phyloP scores from a whole-genome alignment of 2,113 vertebrate species.

The Notarius lentiginosus region DNA sequence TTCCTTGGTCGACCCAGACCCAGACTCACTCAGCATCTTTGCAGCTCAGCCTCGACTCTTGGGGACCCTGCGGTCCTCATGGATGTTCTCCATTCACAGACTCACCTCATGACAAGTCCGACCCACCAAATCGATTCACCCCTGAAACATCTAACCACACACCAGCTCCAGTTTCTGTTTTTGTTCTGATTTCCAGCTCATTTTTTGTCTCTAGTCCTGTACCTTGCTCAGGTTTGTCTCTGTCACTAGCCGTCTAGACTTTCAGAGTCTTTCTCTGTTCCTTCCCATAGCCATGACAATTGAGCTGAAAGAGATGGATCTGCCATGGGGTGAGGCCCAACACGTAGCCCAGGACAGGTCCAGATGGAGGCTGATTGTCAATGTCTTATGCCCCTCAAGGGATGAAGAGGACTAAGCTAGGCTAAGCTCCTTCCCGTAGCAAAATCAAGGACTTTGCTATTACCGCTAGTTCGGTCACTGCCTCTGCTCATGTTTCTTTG shows the following conservation, averaged over 20 bases:
- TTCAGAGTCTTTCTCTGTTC: background rate
- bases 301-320: no score
- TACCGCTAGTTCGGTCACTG: background rate
- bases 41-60: background rate
- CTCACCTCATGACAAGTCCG: background rate
- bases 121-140: no score
- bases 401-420: no score
- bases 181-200: background rate
- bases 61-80: background rate
- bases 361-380: no score
- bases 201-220: background rate
- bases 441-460: background rate
- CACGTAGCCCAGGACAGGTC: no score
- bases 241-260: no score
- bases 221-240: background rate
- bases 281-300: background rate
- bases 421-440: no score
- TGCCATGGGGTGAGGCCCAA: no score
- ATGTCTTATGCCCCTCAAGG: no score
- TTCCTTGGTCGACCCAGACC: background rate
- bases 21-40: background rate
- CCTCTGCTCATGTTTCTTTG: background rate
- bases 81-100: background rate
- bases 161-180: background rate
- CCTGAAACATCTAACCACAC: background rate